These are phyloP conservation scores for Heterochromis multidens DNA, from an alignment of 2,113 vertebrate species.

Conservation along the genomic window DNA sequence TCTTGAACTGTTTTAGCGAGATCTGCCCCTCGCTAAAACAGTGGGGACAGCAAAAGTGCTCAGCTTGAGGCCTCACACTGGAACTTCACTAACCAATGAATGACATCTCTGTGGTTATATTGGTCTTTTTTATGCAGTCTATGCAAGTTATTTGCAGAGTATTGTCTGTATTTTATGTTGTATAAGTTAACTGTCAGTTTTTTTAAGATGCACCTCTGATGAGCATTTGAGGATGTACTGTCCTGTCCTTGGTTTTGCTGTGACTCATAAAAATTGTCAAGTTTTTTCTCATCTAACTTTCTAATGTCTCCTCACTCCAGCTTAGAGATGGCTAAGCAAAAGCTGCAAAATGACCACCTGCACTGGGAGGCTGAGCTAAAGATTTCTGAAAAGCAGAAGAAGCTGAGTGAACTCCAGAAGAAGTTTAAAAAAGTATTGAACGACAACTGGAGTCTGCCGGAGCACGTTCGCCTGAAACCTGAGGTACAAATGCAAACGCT, in stretches of 20 bases:
- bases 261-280: background rate
- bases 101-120: too few species aligned
- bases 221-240: background rate
- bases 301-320: constrained; percentile 63
- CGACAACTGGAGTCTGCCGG: constrained; percentile 78
- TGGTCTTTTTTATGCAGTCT: too few species aligned
- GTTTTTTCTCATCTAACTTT: background rate
- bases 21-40: background rate
- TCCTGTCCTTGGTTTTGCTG: background rate
- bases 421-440: constrained; percentile 74
- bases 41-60: background rate
- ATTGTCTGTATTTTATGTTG: too few species aligned
- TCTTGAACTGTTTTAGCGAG: too few species aligned
- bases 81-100: background rate
- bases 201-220: background rate
- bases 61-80: background rate
- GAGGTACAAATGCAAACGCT: constrained; percentile 62
- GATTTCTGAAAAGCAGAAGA: constrained; percentile 71
- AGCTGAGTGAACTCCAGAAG: constrained; percentile 72
- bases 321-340: constrained; percentile 86
- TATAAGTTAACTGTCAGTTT: too few species aligned
- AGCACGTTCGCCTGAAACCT: constrained; percentile 79
- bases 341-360: constrained; percentile 78
- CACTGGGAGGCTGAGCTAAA: constrained; percentile 78
- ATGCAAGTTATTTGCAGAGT: too few species aligned